Conservation (phyloP, 2,888 invertebrate species). For the Mantis religiosa region DNA sequence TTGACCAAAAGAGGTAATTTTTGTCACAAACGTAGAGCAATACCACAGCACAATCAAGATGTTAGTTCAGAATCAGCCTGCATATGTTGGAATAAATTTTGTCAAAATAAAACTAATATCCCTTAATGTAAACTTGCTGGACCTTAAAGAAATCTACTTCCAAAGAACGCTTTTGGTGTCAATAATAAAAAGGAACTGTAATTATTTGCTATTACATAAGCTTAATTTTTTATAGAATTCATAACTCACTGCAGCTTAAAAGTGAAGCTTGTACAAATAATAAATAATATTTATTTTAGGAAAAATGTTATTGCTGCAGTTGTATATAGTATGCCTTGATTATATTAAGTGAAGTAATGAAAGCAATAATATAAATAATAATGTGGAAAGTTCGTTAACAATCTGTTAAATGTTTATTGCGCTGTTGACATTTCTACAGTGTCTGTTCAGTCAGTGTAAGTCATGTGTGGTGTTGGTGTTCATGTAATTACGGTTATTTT, state of each 20-base stretch:
- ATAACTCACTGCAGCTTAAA: background rate
- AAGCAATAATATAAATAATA: conserved; percentile 17
- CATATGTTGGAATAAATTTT: background rate
- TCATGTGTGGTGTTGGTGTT: conserved; percentile 12
- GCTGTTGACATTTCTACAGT: conserved; percentile 10
- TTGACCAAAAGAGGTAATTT: background rate
- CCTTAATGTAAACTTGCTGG: background rate
- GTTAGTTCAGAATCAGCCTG: background rate
- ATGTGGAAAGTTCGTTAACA: conserved; percentile 11
- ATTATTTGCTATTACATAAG: background rate
- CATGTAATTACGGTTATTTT: background rate
- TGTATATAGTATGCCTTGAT: conserved; percentile 17
- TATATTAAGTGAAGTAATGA: conserved; percentile 11
- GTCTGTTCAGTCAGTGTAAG: conserved; percentile 11
- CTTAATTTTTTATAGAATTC: background rate
- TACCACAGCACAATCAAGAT: background rate
- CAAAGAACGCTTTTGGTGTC: background rate
- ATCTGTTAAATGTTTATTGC: conserved; percentile 18
- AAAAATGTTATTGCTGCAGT: background rate
- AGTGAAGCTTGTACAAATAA: conserved; percentile 5
- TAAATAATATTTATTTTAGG: conserved; percentile 5
- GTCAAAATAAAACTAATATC: background rate
- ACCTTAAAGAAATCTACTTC: background rate
- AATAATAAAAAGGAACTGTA: background rate
- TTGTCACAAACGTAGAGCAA: background rate